These are phyloP conservation scores for Turdus rufiventris DNA, from an alignment of 2,113 vertebrate genomes.

Conservation along the genomic window DNA sequence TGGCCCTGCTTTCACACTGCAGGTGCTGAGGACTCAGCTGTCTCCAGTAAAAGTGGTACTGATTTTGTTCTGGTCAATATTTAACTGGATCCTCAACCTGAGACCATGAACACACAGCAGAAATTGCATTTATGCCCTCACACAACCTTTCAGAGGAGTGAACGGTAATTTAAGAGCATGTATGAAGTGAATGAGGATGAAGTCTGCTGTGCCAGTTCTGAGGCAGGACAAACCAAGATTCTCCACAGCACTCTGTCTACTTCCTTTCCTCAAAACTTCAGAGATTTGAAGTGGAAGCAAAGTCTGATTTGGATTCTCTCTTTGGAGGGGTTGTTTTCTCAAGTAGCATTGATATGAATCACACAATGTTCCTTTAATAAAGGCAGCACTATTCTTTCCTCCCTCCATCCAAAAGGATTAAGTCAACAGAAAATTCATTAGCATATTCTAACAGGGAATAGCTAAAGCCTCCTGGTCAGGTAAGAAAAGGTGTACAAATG, in stretches of 20 bases:
- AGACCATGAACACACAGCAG: neutral
- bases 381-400: neutral
- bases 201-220: neutral
- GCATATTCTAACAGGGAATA: neutral
- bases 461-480: neutral
- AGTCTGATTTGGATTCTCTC: neutral
- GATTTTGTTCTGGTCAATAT: neutral
- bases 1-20: neutral
- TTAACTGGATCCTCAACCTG: neutral
- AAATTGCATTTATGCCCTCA: neutral
- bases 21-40: neutral
- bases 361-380: fast-evolving
- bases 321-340: neutral
- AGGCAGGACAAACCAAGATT: neutral
- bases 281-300: neutral
- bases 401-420: neutral
- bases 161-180: neutral
- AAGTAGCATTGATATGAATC: neutral
- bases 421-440: neutral
- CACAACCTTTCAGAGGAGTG: neutral
- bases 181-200: neutral
- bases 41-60: neutral
- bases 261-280: neutral
- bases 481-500: neutral
- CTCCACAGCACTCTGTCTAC: neutral